A percentile compares a stretch with the other conserved stretches of the same genome.
phyloP scores from a whole-genome alignment of 2,888 invertebrate genomes.

The Cyclophora punctaria region DNA sequence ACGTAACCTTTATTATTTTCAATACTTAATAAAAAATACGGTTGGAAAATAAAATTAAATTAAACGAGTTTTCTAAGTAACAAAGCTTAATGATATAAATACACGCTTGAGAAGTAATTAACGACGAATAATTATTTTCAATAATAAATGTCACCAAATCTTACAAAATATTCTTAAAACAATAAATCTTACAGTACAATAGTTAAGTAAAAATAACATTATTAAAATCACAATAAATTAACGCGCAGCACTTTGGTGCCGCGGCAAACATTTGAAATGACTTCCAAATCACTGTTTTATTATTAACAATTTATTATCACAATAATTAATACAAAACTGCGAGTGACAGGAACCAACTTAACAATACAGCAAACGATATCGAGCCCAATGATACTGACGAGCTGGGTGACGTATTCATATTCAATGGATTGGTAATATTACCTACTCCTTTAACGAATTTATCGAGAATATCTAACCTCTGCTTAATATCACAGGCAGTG shows the following conservation, averaged over 20 bases:
- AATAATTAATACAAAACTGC: slow-evolving; percentile 18
- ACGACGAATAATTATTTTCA: too few relatives aligned
- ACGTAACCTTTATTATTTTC: too few relatives aligned
- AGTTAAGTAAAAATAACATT: slow-evolving; percentile 3
- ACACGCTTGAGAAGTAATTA: too few relatives aligned
- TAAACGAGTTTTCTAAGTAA: too few relatives aligned
- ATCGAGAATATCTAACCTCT: slow-evolving; percentile 71
- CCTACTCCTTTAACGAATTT: slow-evolving; percentile 69
- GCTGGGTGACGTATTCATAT: slow-evolving; percentile 40
- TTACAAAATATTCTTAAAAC: slow-evolving; percentile 6
- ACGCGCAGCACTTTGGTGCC: slow-evolving; percentile 2
- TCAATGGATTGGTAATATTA: slow-evolving; percentile 52
- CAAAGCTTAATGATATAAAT: too few relatives aligned
- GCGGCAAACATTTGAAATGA: background rate
- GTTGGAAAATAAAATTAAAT: too few relatives aligned
- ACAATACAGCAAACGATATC: slow-evolving; percentile 28
- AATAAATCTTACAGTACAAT: slow-evolving; percentile 4
- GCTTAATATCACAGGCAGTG: slow-evolving; percentile 80
- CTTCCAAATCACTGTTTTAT: slow-evolving; percentile 4
- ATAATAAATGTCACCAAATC: background rate
- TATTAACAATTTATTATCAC: background rate
- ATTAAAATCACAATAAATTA: slow-evolving; percentile 1
- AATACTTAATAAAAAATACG: too few relatives aligned
- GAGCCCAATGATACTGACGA: slow-evolving; percentile 27
- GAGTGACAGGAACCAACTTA: slow-evolving; percentile 30